phyloP scores from a whole-genome alignment of 92 coral and sea anemone species.

The Parazoanthus atlanticus region DNA sequence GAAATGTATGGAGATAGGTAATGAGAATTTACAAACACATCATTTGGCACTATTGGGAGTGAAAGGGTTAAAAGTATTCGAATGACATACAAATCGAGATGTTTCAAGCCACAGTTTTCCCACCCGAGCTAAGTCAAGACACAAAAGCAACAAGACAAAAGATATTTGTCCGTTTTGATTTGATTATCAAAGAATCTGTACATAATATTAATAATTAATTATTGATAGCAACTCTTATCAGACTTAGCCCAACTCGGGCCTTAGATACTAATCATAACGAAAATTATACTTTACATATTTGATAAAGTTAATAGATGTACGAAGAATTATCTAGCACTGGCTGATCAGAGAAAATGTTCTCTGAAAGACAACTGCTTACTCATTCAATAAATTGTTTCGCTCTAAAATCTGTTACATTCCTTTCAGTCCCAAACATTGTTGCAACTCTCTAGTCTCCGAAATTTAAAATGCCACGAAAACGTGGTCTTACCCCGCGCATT shows the following conservation, averaged over 20 bases:
- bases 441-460: neutral
- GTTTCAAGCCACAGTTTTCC: neutral
- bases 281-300: conserved; percentile 19
- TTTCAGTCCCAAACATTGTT: neutral
- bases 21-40: too few species aligned
- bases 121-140: neutral
- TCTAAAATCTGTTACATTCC: neutral
- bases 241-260: neutral
- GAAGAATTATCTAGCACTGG: neutral
- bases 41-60: too few species aligned
- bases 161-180: neutral
- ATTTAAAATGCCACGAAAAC: neutral
- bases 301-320: neutral
- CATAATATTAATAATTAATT: conserved; percentile 32
- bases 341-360: neutral
- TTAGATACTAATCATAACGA: conserved; percentile 6
- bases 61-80: too few species aligned
- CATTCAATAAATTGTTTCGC: neutral
- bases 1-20: too few species aligned
- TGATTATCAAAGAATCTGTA: conserved; percentile 42
- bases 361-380: neutral
- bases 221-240: neutral
- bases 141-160: neutral
- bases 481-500: neutral
- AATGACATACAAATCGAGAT: too few species aligned